These are phyloP conservation scores for Proales similis DNA, from an alignment of 1,140 invertebrate species.

Conservation along the genomic window DNA sequence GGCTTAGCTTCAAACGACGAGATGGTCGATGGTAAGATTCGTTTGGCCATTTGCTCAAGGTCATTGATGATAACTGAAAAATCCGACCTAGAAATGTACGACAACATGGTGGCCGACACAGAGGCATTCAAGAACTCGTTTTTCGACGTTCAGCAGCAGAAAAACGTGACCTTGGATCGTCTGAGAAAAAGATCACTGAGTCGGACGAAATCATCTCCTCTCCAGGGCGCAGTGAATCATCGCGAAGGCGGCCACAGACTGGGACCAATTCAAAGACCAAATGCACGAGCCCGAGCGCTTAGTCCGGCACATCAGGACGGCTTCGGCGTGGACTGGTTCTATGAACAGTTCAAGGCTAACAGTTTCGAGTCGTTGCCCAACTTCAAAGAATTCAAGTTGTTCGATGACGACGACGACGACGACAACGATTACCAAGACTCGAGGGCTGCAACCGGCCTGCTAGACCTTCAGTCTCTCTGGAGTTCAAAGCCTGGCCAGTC, in stretches of 20 bases:
- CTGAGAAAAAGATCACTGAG: not conserved
- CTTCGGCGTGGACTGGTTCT: not conserved
- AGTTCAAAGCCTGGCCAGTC: slow-evolving; percentile 10
- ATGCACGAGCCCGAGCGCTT: not conserved
- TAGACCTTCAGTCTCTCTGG: too few relatives aligned
- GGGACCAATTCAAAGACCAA: slow-evolving; percentile 26
- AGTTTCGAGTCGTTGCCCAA: not conserved
- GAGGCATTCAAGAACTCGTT: slow-evolving; percentile 7
- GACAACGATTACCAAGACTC: not conserved
- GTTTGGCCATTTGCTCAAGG: too few relatives aligned
- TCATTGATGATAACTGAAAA: too few relatives aligned
- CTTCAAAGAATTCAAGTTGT: slow-evolving; percentile 29
- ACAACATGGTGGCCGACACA: slow-evolving; percentile 25
- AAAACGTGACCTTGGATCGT: not conserved
- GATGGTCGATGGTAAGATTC: too few relatives aligned
- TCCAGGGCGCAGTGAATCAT: not conserved
- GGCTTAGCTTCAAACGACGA: too few relatives aligned
- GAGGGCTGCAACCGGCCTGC: too few relatives aligned
- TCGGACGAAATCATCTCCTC: not conserved
- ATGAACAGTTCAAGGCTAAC: not conserved
- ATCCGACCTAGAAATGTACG: too few relatives aligned
- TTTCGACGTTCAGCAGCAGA: not conserved
- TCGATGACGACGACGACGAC: slow-evolving; percentile 1
- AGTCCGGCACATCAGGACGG: not conserved
- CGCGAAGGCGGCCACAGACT: not conserved